phyloP scores from a whole-genome alignment of 2,113 vertebrate species.

The Pachyramphus minor region DNA sequence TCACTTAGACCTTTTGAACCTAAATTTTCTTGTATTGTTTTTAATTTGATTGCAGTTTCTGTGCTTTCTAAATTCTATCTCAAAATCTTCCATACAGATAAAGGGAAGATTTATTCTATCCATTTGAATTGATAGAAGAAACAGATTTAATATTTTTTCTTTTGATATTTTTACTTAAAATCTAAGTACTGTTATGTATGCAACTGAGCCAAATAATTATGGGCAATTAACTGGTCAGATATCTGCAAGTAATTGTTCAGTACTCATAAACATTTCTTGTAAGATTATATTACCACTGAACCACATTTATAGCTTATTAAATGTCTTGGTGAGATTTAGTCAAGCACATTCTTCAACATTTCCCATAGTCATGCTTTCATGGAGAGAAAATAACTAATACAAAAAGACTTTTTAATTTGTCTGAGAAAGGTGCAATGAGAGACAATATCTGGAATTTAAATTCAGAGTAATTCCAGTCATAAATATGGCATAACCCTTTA shows the following conservation, averaged over 20 bases:
- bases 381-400: neutral
- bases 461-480: neutral
- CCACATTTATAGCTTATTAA: slow-evolving; percentile 22
- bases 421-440: neutral
- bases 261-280: slow-evolving; percentile 3
- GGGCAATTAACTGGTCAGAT: slow-evolving; percentile 44
- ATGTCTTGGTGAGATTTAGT: slow-evolving; percentile 1
- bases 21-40: neutral
- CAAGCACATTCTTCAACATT: neutral
- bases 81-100: neutral
- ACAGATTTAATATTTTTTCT: neutral
- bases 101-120: too few species aligned
- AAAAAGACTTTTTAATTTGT: neutral
- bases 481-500: neutral
- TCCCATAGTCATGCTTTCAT: neutral
- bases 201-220: slow-evolving; percentile 48
- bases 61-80: neutral
- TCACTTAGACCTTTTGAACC: neutral
- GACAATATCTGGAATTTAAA: neutral
- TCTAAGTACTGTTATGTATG: neutral
- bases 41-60: neutral
- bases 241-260: slow-evolving; percentile 43
- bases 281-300: slow-evolving; percentile 46
- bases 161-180: slow-evolving; percentile 32
- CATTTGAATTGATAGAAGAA: neutral